Conservation (phyloP, 35 echinoderm and acorn worm genomes). For the Anneissia japonica region DNA sequence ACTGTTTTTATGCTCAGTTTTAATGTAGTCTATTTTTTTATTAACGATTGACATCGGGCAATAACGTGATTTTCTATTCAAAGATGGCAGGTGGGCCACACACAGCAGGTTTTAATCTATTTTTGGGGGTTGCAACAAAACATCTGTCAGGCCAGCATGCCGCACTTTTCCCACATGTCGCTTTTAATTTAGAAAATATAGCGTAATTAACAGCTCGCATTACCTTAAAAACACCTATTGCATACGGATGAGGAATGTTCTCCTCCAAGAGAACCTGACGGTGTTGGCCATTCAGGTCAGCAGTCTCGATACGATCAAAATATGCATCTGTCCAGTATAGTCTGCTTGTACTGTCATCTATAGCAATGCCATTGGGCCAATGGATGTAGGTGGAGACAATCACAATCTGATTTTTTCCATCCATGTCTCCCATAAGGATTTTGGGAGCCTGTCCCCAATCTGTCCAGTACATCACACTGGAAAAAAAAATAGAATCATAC, state of each 20-base stretch:
- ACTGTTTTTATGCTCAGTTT: too few relatives aligned
- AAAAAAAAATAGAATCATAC: not conserved
- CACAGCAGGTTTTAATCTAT: too few relatives aligned
- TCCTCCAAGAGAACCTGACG: constrained; percentile 47
- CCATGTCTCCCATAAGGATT: constrained; percentile 59
- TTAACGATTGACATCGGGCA: too few relatives aligned
- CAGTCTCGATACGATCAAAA: constrained; percentile 68
- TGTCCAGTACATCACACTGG: constrained; percentile 78
- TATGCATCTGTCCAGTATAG: constrained; percentile 90
- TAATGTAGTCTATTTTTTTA: too few relatives aligned
- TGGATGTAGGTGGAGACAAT: constrained; percentile 41
- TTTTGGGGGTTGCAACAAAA: too few relatives aligned
- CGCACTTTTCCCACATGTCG: too few relatives aligned
- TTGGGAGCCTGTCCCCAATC: constrained; percentile 64
- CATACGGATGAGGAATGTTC: constrained; percentile 71
- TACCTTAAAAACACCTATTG: constrained; percentile 92
- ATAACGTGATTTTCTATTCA: too few relatives aligned
- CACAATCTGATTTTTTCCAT: constrained; percentile 23
- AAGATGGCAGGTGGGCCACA: too few relatives aligned
- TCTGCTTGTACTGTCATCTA: constrained; percentile 54
- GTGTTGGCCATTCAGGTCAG: constrained; percentile 46
- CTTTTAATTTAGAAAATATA: too few relatives aligned
- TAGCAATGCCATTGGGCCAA: constrained; percentile 89
- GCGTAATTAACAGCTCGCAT: too few relatives aligned
- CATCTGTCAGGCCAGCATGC: too few relatives aligned